Conservation (phyloP, 2,113 vertebrate species). For the Channa argus region DNA sequence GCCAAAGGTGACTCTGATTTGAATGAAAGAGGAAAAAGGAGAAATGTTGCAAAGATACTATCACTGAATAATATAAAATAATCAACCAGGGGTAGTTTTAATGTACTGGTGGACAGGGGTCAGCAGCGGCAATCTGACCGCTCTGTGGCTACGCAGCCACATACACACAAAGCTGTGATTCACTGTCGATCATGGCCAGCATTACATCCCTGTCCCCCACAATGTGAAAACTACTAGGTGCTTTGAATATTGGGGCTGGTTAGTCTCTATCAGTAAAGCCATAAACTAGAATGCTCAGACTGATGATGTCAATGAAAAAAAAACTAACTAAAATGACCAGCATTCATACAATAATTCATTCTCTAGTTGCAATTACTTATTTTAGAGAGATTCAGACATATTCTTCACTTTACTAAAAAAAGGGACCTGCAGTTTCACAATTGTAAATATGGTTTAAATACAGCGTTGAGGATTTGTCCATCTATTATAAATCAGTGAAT, state of each 20-base stretch:
- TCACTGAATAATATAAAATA: slow-evolving; percentile 20
- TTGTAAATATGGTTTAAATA: too few species aligned
- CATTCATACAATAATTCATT: slow-evolving; percentile 14
- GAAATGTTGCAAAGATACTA: slow-evolving; percentile 48
- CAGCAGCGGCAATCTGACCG: too few species aligned
- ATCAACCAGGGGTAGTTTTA: too few species aligned
- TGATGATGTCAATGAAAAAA: slow-evolving; percentile 27
- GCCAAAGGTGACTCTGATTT: slow-evolving; percentile 58
- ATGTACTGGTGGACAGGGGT: too few species aligned
- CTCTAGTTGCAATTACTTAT: slow-evolving; percentile 1
- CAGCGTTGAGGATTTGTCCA: background rate
- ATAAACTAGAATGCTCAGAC: background rate
- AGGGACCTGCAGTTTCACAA: too few species aligned
- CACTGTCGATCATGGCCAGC: too few species aligned
- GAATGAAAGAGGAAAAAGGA: slow-evolving; percentile 41
- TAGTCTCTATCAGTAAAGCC: too few species aligned
- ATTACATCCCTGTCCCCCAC: too few species aligned
- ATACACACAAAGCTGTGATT: background rate
- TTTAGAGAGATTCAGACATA: too few species aligned
- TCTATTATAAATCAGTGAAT: background rate
- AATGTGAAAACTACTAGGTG: too few species aligned
- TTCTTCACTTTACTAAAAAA: slow-evolving; percentile 12
- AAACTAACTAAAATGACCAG: slow-evolving; percentile 1
- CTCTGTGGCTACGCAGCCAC: too few species aligned
- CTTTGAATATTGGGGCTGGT: too few species aligned